Evolutionary conservation across 2,113 vertebrate genomes (phyloP), one percentile per base, ranked within the genome.

Genomic region (pig (Sus scrofa)): DNA sequence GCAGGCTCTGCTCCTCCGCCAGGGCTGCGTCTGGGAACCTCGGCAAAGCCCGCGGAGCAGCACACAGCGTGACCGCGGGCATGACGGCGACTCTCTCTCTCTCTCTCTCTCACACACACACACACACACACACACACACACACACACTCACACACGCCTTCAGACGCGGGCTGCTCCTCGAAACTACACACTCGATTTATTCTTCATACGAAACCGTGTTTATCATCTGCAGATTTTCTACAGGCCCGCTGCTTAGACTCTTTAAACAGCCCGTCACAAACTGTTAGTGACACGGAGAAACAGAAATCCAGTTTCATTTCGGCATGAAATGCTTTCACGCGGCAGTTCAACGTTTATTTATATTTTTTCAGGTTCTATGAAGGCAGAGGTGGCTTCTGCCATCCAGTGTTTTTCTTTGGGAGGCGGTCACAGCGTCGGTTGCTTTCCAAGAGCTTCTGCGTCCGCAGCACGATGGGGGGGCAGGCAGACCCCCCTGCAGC

Each of bases 171-270:
- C 50, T 0, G 0, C 39, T 71, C 67, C 86, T 79, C 71, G 14
- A 39, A 13, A 27, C 12, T 9, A 74, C 7, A 50, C 11, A 0
- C 39, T 27, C 32, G 1, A 16, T 14, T 7, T 6, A 0, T 11
- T 58, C 22, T 50, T 27, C 44, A 26, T 3, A 4, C 24, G 58
- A 34, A 26, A 1, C 26, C 6, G n/a, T 12, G 91, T 7, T 71
- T 4, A 63, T 34, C 13, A 15, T 5, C 63, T 2, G 0, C 16
- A 30, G 27, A 22, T 7, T 52, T 24, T 26, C 56, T 32, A 0
- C 0, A 0, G 26, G 9, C 56, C 19, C 27, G 22, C 18, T 30
- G 9, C 6, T 0, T 1, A 15, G n/a, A 44, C 16, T 15, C n/a
- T 50, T 52, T 44, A 6, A 52, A 71, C 52, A 68, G 37, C 18